Percentiles rank a stretch among this genome's conserved stretches.
phyloP scores from a whole-genome alignment of 1,140 invertebrate genomes.

The Hylyphantes graminicola region DNA sequence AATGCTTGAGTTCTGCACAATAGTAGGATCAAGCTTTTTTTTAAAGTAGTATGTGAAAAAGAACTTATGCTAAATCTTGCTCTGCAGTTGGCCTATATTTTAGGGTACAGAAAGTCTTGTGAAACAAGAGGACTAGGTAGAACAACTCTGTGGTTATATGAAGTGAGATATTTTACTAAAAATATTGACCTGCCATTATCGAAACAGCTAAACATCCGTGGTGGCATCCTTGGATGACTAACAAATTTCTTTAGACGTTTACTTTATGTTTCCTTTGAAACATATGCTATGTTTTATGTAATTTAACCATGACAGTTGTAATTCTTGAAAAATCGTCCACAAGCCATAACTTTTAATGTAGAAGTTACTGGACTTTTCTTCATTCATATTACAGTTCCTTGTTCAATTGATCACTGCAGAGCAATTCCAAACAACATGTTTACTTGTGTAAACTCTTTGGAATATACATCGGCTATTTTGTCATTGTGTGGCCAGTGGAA shows the following conservation, averaged over 20 bases:
- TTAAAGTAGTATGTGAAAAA: conserved; percentile 28
- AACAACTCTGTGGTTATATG: conserved; percentile 11
- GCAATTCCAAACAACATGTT: conserved; percentile 17
- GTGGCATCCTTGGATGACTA: neutral
- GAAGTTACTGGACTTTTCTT: neutral
- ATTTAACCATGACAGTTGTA: no score
- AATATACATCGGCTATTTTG: neutral
- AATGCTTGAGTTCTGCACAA: conserved; percentile 26
- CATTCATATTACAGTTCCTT: neutral
- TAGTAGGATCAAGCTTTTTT: conserved; percentile 15
- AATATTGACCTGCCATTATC: conserved; percentile 30
- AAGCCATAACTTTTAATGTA: no score
- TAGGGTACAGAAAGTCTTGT: conserved; percentile 25
- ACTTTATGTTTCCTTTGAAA: neutral
- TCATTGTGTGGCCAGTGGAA: conserved; percentile 47
- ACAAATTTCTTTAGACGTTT: neutral
- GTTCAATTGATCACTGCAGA: conserved; percentile 34
- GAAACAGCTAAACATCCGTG: conserved; percentile 24
- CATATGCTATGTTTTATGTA: no score
- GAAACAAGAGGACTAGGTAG: conserved; percentile 26
- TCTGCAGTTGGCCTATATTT: conserved; percentile 50
- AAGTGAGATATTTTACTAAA: conserved; percentile 37
- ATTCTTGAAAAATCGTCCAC: no score
- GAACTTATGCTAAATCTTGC: conserved; percentile 36
- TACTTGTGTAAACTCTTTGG: neutral